phyloP scores from a whole-genome alignment of 2,888 invertebrate genomes.

The Drosophila atripex region DNA sequence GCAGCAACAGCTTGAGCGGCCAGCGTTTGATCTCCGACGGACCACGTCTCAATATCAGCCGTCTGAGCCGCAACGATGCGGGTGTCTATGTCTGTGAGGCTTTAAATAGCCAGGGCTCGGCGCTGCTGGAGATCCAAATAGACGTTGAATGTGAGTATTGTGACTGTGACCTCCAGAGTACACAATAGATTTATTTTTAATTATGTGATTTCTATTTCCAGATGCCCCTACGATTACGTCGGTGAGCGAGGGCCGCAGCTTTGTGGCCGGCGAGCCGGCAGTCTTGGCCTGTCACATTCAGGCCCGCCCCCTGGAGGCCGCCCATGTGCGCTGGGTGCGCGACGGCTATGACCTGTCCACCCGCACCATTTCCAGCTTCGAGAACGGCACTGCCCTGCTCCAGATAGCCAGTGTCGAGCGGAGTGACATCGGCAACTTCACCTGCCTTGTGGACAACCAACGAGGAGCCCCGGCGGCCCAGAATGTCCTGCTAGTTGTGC shows the following conservation, averaged over 20 bases:
- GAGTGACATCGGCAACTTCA: conserved; percentile 81
- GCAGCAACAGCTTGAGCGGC: conserved; percentile 70
- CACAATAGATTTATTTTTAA: conserved; percentile 1
- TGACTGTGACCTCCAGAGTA: not conserved
- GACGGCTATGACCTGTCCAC: conserved; percentile 78
- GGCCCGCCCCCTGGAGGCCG: conserved; percentile 78
- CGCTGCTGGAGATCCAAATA: conserved; percentile 79
- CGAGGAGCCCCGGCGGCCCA: conserved; percentile 72
- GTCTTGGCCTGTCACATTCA: conserved; percentile 79
- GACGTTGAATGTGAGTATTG: conserved; percentile 81
- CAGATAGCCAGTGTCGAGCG: conserved; percentile 81
- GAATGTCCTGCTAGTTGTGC: conserved; percentile 80
- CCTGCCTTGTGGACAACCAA: conserved; percentile 81
- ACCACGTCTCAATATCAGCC: conserved; percentile 79
- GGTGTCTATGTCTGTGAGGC: conserved; percentile 81
- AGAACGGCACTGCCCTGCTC: conserved; percentile 78
- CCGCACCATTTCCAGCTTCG: conserved; percentile 75
- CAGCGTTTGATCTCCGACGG: conserved; percentile 81
- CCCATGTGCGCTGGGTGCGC: conserved; percentile 80
- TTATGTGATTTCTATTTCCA: conserved; percentile 29
- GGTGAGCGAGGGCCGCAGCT: conserved; percentile 78
- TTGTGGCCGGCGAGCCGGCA: conserved; percentile 79
- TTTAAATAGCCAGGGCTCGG: conserved; percentile 80
- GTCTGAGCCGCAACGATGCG: conserved; percentile 79
- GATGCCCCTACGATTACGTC: conserved; percentile 80